Percentiles rank a stretch among this genome's conserved stretches.
Evolutionary conservation across 2,113 vertebrate genomes (phyloP).

Genomic region (Toxotes jaculatrix): DNA sequence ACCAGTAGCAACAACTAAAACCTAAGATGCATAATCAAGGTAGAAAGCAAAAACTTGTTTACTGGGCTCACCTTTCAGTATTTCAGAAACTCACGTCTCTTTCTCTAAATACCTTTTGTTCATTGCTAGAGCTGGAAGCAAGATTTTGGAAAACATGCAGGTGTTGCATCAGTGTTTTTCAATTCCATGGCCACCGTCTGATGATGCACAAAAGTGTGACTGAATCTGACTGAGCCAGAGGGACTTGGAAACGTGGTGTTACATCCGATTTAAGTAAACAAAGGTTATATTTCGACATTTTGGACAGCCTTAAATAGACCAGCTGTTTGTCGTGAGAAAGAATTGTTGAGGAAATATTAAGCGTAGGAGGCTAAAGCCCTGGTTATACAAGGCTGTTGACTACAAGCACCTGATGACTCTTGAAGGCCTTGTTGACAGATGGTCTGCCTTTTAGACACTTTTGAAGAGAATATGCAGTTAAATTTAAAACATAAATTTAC

Average conservation of each 20-base stretch:
- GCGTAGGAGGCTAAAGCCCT: neutral
- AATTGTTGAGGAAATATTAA: neutral
- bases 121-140: neutral
- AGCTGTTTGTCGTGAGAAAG: neutral
- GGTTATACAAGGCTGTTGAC: conserved; percentile 24
- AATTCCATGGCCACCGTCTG: neutral
- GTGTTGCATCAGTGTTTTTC: conserved; percentile 5
- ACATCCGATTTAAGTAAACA: conserved; percentile 8
- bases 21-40: neutral
- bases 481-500: neutral
- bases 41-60: neutral
- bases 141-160: neutral
- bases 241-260: neutral
- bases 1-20: too few relatives aligned
- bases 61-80: neutral
- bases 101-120: neutral
- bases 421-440: conserved; percentile 1
- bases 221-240: neutral
- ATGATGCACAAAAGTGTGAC: conserved; percentile 3
- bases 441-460: neutral
- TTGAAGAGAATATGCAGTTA: neutral
- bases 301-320: neutral
- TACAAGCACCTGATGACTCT: neutral
- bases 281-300: conserved; percentile 15
- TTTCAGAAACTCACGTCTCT: neutral